A percentile compares a stretch with the other conserved stretches of the same genome.
Conservation (phyloP, 2,113 vertebrate genomes). For the Ia io region DNA sequence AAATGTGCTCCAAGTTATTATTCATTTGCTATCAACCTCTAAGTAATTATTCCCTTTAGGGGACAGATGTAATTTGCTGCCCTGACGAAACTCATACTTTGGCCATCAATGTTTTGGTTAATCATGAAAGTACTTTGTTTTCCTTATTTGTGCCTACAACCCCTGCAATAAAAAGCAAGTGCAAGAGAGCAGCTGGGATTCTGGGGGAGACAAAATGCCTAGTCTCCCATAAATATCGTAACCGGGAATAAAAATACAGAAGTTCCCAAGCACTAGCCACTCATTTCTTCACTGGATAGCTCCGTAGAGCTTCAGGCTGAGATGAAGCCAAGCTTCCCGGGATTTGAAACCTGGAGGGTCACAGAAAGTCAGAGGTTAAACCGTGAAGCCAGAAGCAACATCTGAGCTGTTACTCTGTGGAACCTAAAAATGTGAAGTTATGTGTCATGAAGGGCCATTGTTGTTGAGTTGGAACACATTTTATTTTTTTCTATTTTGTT, state of each 20-base stretch:
- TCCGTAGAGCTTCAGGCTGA: neutral
- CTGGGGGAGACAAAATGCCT: slow-evolving; percentile 13
- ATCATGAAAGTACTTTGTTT: slow-evolving; percentile 32
- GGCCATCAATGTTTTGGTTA: slow-evolving; percentile 57
- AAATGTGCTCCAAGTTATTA: slow-evolving; percentile 29
- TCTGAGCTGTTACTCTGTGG: neutral
- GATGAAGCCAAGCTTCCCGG: neutral
- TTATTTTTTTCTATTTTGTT: neutral
- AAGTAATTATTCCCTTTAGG: slow-evolving; percentile 46
- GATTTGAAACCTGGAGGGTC: slow-evolving; percentile 11
- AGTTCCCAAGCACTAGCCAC: neutral
- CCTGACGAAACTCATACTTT: slow-evolving; percentile 39
- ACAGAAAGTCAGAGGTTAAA: neutral
- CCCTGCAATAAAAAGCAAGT: slow-evolving; percentile 24
- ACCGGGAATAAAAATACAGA: slow-evolving; percentile 10
- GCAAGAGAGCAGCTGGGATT: neutral
- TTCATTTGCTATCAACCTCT: neutral
- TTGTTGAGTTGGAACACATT: neutral
- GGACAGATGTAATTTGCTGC: slow-evolving; percentile 37
- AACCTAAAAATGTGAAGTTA: neutral
- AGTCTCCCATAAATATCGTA: neutral
- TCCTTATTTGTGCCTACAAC: neutral
- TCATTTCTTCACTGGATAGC: neutral
- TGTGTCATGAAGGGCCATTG: neutral
- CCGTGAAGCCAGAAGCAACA: neutral